Evolutionary conservation across 2,113 vertebrate genomes (phyloP).

Genomic region (Arvicanthis niloticus): DNA sequence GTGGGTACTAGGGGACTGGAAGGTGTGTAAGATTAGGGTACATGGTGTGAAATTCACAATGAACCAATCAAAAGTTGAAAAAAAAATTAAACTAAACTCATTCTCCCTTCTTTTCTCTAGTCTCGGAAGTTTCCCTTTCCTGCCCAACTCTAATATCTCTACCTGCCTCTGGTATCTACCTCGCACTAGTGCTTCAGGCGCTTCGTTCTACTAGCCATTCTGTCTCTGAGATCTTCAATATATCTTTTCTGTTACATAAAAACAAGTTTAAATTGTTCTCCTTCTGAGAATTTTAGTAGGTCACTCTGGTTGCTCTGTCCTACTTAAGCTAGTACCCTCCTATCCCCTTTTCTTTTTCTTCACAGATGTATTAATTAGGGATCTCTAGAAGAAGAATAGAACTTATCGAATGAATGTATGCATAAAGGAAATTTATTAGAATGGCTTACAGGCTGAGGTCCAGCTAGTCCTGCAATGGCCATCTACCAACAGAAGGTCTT

Average conservation of each 20-base stretch:
- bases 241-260: neutral
- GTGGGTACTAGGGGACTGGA: no score
- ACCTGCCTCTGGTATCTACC: neutral
- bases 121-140: neutral
- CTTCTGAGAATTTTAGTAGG: slow-evolving; percentile 49
- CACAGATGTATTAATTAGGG: neutral
- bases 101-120: slow-evolving; percentile 12
- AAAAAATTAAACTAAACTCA: neutral
- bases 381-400: neutral
- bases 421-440: neutral
- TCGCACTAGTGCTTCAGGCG: neutral
- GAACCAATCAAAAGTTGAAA: neutral
- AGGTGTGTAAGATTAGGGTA: no score
- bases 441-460: neutral
- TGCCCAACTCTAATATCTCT: neutral
- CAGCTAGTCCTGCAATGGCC: neutral
- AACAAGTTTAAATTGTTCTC: slow-evolving; percentile 44
- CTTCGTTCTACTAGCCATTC: neutral
- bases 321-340: neutral
- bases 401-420: neutral
- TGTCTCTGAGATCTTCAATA: neutral
- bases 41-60: neutral
- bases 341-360: neutral
- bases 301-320: neutral
- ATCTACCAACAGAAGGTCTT: neutral